Evolutionary conservation across 2,113 vertebrate genomes (phyloP).

Genomic region (Cricetomys ansorgei): DNA sequence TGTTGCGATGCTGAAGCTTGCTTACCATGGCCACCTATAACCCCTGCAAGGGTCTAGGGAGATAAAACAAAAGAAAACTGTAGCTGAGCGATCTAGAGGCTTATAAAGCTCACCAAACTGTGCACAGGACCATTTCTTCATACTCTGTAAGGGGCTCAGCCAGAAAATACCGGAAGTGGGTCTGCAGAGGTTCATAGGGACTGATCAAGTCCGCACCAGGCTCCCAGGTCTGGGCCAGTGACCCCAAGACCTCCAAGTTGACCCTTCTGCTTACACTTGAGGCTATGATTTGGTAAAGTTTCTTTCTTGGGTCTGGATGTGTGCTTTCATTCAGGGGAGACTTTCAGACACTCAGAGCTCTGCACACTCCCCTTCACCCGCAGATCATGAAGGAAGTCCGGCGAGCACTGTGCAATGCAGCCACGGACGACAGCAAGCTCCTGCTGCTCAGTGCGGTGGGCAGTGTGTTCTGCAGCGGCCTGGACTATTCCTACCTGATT

Average conservation of each 20-base stretch:
- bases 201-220: background rate
- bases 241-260: background rate
- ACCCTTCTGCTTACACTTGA: background rate
- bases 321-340: background rate
- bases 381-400: conserved; percentile 99
- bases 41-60: background rate
- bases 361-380: conserved; percentile 55
- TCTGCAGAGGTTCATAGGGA: background rate
- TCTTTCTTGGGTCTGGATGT: background rate
- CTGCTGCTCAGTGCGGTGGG: conserved; percentile 97
- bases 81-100: background rate
- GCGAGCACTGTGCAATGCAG: conserved; percentile 95
- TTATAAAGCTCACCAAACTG: background rate
- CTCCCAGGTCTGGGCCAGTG: background rate
- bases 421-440: conserved; percentile 96
- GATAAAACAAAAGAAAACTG: background rate
- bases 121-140: fast-evolving
- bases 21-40: background rate
- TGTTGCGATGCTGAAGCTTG: background rate
- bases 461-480: conserved; percentile 96
- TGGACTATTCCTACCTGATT: conserved; percentile 98
- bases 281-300: background rate
- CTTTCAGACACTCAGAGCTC: background rate
- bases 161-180: background rate
- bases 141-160: background rate